Evolutionary conservation across 2,113 vertebrate genomes (phyloP).

Genomic region (Apeltes quadracus): DNA sequence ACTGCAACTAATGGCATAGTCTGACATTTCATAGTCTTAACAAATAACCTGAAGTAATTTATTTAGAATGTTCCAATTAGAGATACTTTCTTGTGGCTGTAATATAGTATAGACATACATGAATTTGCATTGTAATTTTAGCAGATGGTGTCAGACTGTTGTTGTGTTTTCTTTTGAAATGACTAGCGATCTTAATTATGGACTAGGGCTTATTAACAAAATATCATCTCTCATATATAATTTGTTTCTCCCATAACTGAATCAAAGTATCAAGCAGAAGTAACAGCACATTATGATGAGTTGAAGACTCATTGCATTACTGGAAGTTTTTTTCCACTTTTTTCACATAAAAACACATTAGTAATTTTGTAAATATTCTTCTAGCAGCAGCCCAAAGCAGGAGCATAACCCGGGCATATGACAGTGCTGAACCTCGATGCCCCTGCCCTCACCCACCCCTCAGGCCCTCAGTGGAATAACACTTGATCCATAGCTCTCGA

Average conservation of each 20-base stretch:
- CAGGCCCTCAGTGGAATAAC: constrained; percentile 76
- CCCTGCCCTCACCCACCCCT: constrained; percentile 62
- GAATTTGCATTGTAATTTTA: constrained; percentile 32
- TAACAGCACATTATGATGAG: not conserved
- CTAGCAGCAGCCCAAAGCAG: constrained; percentile 47
- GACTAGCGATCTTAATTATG: constrained; percentile 27
- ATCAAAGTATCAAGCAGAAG: constrained; percentile 8
- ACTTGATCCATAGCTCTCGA: constrained; percentile 78
- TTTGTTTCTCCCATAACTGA: not conserved
- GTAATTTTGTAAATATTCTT: constrained; percentile 43
- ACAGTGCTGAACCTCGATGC: constrained; percentile 61
- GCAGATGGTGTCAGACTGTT: constrained; percentile 11
- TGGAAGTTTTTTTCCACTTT: not conserved
- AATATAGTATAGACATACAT: constrained; percentile 31
- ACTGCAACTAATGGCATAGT: constrained; percentile 72
- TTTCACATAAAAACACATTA: constrained; percentile 26
- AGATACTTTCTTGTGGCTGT: constrained; percentile 51
- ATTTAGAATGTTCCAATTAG: constrained; percentile 77
- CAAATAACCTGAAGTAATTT: constrained; percentile 73
- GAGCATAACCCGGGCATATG: constrained; percentile 64
- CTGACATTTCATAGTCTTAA: constrained; percentile 77
- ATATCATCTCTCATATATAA: not conserved
- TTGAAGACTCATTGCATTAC: not conserved
- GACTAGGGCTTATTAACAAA: not conserved
- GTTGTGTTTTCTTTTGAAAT: constrained; percentile 33